A percentile compares a stretch with the other conserved stretches of the same genome.
Evolutionary conservation across 2,888 invertebrate species (phyloP).

Genomic region (Melipona beecheii): DNA sequence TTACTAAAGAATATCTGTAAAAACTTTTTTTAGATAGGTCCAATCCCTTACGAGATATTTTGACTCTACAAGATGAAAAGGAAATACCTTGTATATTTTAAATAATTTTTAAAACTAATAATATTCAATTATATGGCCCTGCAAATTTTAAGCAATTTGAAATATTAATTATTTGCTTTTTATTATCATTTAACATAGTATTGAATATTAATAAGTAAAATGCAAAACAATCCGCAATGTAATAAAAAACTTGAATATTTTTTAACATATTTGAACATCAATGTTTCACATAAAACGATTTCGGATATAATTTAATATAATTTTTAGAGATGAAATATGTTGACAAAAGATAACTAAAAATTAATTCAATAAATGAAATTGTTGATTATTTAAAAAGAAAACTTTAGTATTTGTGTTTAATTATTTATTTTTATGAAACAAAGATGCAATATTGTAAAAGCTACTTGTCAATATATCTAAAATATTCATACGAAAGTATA

Average conservation of each 20-base stretch:
- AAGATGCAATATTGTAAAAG: constrained; percentile 13
- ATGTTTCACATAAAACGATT: constrained; percentile 10
- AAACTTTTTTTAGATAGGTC: no score
- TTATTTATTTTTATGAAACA: constrained; percentile 27
- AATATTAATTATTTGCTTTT: constrained; percentile 7
- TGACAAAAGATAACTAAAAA: constrained; percentile 10
- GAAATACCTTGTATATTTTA: neutral
- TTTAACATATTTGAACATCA: neutral
- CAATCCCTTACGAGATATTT: no score
- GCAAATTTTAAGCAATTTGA: constrained; percentile 17
- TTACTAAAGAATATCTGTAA: no score
- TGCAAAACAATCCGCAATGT: constrained; percentile 11
- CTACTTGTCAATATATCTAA: constrained; percentile 7
- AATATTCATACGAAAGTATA: constrained; percentile 31
- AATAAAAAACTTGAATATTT: neutral
- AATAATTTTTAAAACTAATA: constrained; percentile 10
- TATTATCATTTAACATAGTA: neutral
- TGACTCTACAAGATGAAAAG: no score
- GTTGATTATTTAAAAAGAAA: constrained; percentile 10
- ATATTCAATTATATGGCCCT: constrained; percentile 1
- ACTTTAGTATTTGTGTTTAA: neutral
- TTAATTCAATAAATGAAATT: constrained; percentile 22
- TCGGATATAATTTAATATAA: neutral
- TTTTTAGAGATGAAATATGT: constrained; percentile 14
- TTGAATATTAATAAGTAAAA: neutral